These are phyloP conservation scores for Cirrhinus mrigala DNA, from an alignment of 2,797 vertebrate species.

Conservation along the genomic window DNA sequence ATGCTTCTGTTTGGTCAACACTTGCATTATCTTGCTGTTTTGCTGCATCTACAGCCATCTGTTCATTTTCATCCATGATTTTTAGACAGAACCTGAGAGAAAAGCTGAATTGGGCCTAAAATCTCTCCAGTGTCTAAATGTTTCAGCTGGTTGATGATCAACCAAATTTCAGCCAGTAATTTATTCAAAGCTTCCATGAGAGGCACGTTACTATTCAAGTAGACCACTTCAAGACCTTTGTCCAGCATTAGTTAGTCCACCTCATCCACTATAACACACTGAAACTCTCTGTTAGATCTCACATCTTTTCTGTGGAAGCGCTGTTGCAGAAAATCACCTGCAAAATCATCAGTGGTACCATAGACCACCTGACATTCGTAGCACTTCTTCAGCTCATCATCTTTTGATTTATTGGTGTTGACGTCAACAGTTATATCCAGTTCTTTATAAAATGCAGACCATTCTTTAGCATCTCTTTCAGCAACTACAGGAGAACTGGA, in stretches of 20 bases:
- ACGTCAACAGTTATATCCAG: conserved; percentile 44
- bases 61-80: neutral
- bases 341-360: conserved; percentile 65
- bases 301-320: conserved; percentile 54
- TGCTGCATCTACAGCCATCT: neutral
- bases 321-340: conserved; percentile 64
- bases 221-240: too few relatives aligned
- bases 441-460: conserved; percentile 16
- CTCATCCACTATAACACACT: conserved; percentile 71
- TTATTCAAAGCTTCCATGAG: too few relatives aligned
- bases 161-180: too few relatives aligned
- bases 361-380: conserved; percentile 68
- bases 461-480: conserved; percentile 59
- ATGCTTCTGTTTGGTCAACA: neutral
- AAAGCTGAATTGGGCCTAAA: conserved; percentile 16
- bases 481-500: conserved; percentile 70
- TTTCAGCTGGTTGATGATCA: too few relatives aligned
- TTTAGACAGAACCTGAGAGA: conserved; percentile 5
- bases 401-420: conserved; percentile 60
- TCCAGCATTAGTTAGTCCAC: neutral
- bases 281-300: conserved; percentile 56
- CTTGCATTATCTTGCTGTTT: neutral
- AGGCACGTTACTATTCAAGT: too few relatives aligned
- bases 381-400: conserved; percentile 10
- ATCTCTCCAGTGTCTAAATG: conserved; percentile 36